Conservation (phyloP, 2,113 vertebrate genomes). For the Ophthalmolycus amberensis region DNA sequence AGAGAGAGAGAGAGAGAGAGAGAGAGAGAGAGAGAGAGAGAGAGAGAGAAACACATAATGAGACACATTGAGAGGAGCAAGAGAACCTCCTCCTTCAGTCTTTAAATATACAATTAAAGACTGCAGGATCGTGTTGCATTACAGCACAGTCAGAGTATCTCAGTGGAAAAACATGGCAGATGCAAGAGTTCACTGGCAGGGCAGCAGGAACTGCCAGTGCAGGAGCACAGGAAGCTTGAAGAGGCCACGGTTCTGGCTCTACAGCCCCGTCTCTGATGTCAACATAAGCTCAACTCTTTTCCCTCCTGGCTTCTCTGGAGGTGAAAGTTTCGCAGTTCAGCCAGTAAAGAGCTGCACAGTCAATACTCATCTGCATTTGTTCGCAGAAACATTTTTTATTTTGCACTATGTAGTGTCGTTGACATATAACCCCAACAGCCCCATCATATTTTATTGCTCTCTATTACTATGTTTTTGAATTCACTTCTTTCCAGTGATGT, state of each 20-base stretch:
- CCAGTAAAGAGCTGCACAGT: slow-evolving; percentile 9
- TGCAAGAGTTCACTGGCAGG: slow-evolving; percentile 32
- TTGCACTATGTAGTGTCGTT: not conserved
- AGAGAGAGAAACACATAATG: slow-evolving; percentile 20
- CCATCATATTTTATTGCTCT: not conserved
- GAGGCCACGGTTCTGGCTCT: slow-evolving; percentile 24
- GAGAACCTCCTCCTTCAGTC: slow-evolving; percentile 12
- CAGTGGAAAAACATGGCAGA: slow-evolving; percentile 34
- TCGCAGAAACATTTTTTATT: not conserved
- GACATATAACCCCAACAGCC: not conserved
- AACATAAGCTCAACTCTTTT: slow-evolving; percentile 2
- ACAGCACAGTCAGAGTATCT: slow-evolving; percentile 8
- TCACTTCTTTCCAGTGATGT: not conserved
- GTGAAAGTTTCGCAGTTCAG: slow-evolving; percentile 1
- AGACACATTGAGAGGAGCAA: slow-evolving; percentile 4
- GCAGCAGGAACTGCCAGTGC: slow-evolving; percentile 36
- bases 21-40: slow-evolving; percentile 14
- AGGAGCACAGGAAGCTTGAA: slow-evolving; percentile 16
- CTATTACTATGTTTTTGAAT: not conserved
- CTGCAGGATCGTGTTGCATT: slow-evolving; percentile 5
- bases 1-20: no score
- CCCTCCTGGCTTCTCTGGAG: slow-evolving; percentile 3
- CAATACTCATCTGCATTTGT: slow-evolving; percentile 8
- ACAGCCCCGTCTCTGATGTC: not conserved
- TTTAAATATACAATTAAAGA: slow-evolving; percentile 48